phyloP scores from a whole-genome alignment of 1,140 invertebrate genomes.

The Samia ricini region DNA sequence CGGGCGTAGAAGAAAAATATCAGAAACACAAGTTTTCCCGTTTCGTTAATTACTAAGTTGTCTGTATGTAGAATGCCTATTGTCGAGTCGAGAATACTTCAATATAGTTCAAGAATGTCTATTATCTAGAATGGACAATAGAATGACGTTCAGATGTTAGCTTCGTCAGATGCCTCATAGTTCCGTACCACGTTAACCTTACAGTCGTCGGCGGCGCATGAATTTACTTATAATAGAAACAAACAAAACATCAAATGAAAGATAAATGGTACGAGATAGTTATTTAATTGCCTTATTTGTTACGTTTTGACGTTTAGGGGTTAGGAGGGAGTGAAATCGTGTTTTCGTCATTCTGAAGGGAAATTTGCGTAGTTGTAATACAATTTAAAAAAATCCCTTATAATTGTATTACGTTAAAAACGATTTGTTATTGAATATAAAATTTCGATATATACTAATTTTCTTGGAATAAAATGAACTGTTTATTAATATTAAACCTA shows the following conservation, averaged over 20 bases:
- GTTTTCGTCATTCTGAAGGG: neutral
- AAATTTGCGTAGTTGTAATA: neutral
- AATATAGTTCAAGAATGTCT: neutral
- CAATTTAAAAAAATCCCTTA: too few relatives aligned
- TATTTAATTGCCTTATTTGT: slow-evolving; percentile 61
- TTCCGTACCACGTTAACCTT: slow-evolving; percentile 58
- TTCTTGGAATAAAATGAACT: too few relatives aligned
- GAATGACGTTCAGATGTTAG: neutral
- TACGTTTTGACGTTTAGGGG: slow-evolving; percentile 24
- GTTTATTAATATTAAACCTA: too few relatives aligned
- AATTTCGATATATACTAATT: too few relatives aligned
- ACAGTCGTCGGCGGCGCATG: slow-evolving; percentile 47
- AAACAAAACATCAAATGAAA: slow-evolving; percentile 57
- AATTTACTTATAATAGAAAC: slow-evolving; percentile 69
- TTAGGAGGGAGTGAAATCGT: slow-evolving; percentile 20
- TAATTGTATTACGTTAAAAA: too few relatives aligned
- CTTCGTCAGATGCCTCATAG: slow-evolving; percentile 54
- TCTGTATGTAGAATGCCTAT: neutral
- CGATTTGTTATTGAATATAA: too few relatives aligned
- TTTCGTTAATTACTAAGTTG: neutral
- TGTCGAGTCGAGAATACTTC: neutral
- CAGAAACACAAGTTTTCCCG: neutral
- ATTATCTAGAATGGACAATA: slow-evolving; percentile 1
- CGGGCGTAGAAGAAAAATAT: neutral
- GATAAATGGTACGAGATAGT: slow-evolving; percentile 65